Base-by-base conservation (phyloP, 2,113 vertebrate genomes). In the Ochotona princeps region DNA sequence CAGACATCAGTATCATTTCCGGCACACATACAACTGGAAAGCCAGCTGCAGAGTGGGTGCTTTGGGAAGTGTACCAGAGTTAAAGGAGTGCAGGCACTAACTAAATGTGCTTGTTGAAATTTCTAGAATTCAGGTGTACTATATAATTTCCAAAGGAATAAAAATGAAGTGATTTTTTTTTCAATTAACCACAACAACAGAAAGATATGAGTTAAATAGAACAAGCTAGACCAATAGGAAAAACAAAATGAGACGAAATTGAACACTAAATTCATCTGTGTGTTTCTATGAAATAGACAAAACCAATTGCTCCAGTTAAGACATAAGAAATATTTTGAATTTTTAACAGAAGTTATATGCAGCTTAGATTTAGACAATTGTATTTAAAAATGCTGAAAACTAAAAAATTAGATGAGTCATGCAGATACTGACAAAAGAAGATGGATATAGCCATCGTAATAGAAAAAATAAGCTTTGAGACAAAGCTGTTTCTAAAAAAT, bases 21-120 rank as follows among this genome's bases (percentile, higher is more conserved):
- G 70, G 14, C 66, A 75, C 23, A 3, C 70, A 26, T 2, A 1
- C 25, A 83, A 21, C 65, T 79, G 44, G 65, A 65, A 25, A 87
- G 44, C 83, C 3, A 0, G 0, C 14, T 83, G 74, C 35, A 93
- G 83, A 87, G 98, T 98, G 98, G 97, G 47, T 91, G 98, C 98
- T 94, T 97, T 44, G 86, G 94, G 4, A 20, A 26, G 2, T 8
- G 51, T 60, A n/a, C 32, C 23, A 73, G 32, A 28, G 10, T 57
- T 35, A 47, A 69, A 83, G 32, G 82, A 85, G 6, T 51, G 23
- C 15, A 49, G 51, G 47, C 51, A 5, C 47, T 85, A 21, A 60
- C 60, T 85, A 86, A 86, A 9, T 72, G 65, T 60, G 26, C 23
- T 21, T 74, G 54, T 75, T 66, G 47, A 49, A 25, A 70, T 84